Conservation (phyloP, 2,797 vertebrate genomes). For the Muraenolepis orangiensis region DNA sequence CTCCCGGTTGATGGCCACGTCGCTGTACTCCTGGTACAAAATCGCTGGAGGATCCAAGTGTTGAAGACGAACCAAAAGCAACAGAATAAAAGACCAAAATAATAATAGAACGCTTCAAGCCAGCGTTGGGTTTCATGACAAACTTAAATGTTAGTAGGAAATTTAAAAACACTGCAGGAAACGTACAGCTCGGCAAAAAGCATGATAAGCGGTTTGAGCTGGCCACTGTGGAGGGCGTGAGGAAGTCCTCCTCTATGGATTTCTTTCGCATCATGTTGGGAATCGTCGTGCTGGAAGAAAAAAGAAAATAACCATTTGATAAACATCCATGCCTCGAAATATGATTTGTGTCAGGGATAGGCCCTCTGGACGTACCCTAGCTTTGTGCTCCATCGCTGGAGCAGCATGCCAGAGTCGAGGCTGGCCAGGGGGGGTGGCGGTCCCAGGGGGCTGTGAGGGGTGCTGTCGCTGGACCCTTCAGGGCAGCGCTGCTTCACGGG, state of each 20-base stretch:
- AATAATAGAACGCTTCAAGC: neutral
- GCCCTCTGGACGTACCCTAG: slow-evolving; percentile 58
- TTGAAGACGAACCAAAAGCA: neutral
- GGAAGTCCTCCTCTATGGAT: slow-evolving; percentile 71
- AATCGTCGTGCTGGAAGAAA: slow-evolving; percentile 5
- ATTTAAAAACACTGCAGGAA: neutral
- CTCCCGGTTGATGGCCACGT: slow-evolving; percentile 88
- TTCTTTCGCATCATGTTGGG: slow-evolving; percentile 70
- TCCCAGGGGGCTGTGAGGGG: slow-evolving; percentile 72
- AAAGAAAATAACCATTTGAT: neutral
- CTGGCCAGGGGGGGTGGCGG: slow-evolving; percentile 56
- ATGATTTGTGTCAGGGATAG: neutral
- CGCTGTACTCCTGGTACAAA: slow-evolving; percentile 93
- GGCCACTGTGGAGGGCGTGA: slow-evolving; percentile 42
- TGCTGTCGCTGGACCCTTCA: slow-evolving; percentile 66
- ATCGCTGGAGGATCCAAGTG: slow-evolving; percentile 69
- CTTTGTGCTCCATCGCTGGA: slow-evolving; percentile 69
- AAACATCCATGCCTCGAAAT: neutral
- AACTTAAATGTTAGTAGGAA: neutral
- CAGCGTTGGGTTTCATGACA: neutral
- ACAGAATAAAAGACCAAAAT: neutral
- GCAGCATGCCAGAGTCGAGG: slow-evolving; percentile 61
- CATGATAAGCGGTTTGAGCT: slow-evolving; percentile 80
- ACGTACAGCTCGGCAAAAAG: slow-evolving; percentile 85
- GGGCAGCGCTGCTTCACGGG: slow-evolving; percentile 67